Base-by-base conservation (phyloP, 2,797 vertebrate genomes). In the Balearica regulorum region DNA sequence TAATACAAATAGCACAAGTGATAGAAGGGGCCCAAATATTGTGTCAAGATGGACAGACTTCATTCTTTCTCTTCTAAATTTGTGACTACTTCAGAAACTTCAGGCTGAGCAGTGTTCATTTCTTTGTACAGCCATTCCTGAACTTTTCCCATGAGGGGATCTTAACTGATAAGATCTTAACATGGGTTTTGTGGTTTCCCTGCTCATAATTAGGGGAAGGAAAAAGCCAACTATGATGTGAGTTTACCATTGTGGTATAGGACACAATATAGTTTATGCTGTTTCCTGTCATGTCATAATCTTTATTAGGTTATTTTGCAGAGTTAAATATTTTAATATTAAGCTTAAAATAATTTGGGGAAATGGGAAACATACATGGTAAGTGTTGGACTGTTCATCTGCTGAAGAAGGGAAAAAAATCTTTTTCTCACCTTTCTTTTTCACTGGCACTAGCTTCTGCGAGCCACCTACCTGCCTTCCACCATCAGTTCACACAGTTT, bases 121-220 rank as follows among this genome's bases (percentile, higher is more conserved):
- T 82, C n/a, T 83, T 70, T 75, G 29, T 75, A 57, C 20, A 66
- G 49, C 37, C 3, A 0, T 82, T 91, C 57, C 31, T 81, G 62
- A 91, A 35, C 43, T 64, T 76, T 25, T 81, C 77, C 78, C 48
- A 16, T 68, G 58, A 26, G 73, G 80, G 39, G 22, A 41, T 48
- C n/a, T 76, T 87, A 41, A 28, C 62, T 53, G 83, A 71, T 91
- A 96, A 83, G 53, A 89, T 89, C 89, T 89, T 90, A 86, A 75
- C 62, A 35, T 44, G 29, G 53, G 16, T 81, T 92, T 94, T 90
- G 89, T 83, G 69, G 89, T 93, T 97, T 95, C 54, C 48, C 28
- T 69, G 33, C 72, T 93, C 24, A 66, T 93, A 76, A 88, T 86
- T 72, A 88, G 51, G 58, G 70, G 77, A 88, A 90, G 77, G 87